Base-by-base conservation (phyloP, 2,797 vertebrate genomes). In the Pelobates cultripes region DNA sequence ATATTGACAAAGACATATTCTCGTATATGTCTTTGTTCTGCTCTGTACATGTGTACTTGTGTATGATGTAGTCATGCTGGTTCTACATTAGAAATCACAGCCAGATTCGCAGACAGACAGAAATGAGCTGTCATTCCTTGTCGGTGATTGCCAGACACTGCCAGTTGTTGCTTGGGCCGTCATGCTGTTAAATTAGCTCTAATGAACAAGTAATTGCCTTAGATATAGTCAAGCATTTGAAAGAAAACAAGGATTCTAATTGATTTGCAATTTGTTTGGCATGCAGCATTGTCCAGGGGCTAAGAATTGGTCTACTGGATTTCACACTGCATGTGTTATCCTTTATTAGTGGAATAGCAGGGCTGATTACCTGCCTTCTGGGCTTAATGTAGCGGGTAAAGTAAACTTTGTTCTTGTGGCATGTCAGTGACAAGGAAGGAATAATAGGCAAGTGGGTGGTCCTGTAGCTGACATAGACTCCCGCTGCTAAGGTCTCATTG, bases 331-430 rank as follows among this genome's bases (percentile, higher is more conserved):
- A 99, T 99, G 97, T 97, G 96, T 98, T 99, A 97, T 93, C 96
- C 96, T 97, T 99, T 98, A 99, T 99, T 99, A 98, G 95, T 93
- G 94, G 97, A 95, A 99, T 99, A 99, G 99, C 97, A 96, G 96
- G 97, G 95, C 97, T 99, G 97, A 99, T 98, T 97, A 97, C 97
- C 96, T 95, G 96, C 95, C 95, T 98, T 96, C 95, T 84, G 93
- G 94, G 95, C 96, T 97, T 98, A 99, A 99, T 98, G 97, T 97
- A 94, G 96, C 95, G 88, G 92, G 95, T 99, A 99, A 99, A 98
- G 96, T 97, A 96, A 96, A 97, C 98, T 99, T 99, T 99, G 97
- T 99, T 96, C 96, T 95, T 95, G 93, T 97, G 97, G 97, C 96
- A 97, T 97, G 97, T 96, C 95, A 94, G 93, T 96, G 97, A 96